A percentile compares a stretch with the other conserved stretches of the same genome.
Conservation (phyloP, 2,113 vertebrate genomes). For the Numida meleagris region DNA sequence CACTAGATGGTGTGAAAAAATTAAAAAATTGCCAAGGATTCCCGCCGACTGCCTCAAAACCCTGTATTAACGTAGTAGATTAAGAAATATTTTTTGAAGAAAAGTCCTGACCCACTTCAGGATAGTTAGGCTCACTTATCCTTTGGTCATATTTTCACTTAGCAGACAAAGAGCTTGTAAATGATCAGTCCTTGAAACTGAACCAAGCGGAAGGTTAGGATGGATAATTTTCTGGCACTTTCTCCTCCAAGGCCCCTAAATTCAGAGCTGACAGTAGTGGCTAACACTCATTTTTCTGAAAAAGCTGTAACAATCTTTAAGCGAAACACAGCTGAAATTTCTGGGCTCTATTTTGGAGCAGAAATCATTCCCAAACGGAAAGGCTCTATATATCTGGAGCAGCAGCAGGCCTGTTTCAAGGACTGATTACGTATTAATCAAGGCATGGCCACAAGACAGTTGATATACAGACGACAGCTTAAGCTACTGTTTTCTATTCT, state of each 20-base stretch:
- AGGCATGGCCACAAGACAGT: background rate
- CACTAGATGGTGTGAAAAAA: constrained; percentile 85
- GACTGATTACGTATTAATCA: constrained; percentile 25
- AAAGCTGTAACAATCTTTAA: constrained; percentile 45
- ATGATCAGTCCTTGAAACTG: constrained; percentile 61
- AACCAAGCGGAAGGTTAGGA: constrained; percentile 43
- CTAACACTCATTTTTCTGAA: constrained; percentile 57
- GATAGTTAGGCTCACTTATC: constrained; percentile 20
- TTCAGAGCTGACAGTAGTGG: constrained; percentile 44
- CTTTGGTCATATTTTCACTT: constrained; percentile 43
- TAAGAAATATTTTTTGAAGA: constrained; percentile 47
- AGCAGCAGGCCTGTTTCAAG: constrained; percentile 36
- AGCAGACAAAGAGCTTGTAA: constrained; percentile 28
- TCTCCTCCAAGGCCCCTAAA: constrained; percentile 58
- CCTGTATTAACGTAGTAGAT: constrained; percentile 12
- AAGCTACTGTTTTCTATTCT: constrained; percentile 51
- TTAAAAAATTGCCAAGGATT: constrained; percentile 66
- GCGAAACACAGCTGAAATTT: background rate
- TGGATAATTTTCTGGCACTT: constrained; percentile 55
- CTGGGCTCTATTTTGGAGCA: constrained; percentile 20
- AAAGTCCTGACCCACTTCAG: constrained; percentile 46
- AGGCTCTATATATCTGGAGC: constrained; percentile 12
- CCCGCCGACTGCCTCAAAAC: constrained; percentile 31
- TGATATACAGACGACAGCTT: constrained; percentile 39
- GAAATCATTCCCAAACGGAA: constrained; percentile 39